Evolutionary conservation across 1,140 invertebrate species (phyloP), one percentile per base, ranked within the genome.

Genomic region (Branchinecta lindahli): DNA sequence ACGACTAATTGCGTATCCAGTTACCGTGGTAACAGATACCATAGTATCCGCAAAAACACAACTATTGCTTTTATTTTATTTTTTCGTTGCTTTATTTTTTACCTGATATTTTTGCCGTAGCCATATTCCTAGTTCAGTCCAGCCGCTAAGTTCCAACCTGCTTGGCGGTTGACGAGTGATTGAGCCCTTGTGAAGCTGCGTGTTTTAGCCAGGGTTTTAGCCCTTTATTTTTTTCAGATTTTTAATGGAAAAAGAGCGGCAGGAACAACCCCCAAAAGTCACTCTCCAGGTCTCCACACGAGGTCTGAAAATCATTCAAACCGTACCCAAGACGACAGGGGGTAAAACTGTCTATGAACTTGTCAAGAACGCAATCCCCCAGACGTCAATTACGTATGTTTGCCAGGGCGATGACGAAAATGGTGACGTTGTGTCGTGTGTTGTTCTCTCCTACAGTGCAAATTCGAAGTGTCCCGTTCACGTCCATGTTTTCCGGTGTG

Each of bases 301-400:
- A 81, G 94, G 94, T 33, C 79, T 98, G 74, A 95, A 96, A 81
- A 94, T 98, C 71, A 87, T 96, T 70, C 93, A 96, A 80, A 82
- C 83, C 65, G 77, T 83, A 5, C 76, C 79, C 4, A 71, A 73
- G n/a, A 75, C 0, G 75, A 77, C 47, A 80, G 75, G 65, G 45
- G 6, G 21, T 10, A 46, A 33, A 12, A 44, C 33, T 33, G 44
- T 70, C 33, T 66, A 66, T 78, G 77, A 87, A 80, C 74, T 85
- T 75, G 89, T 95, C 69, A 96, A 96, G 78, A 93, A 96, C 77
- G 89, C 95, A 79, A 94, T 97, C 73, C 92, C 92, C n/a, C 89
- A 92, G 77, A 88, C 92, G 79, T 90, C 91, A 73, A 88, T 95
- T 75, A 90, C 92, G 21, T 93, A 89, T 76, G 89, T 89, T 0